Base-by-base conservation (phyloP, 2,113 vertebrate genomes). In the Otus sunia region DNA sequence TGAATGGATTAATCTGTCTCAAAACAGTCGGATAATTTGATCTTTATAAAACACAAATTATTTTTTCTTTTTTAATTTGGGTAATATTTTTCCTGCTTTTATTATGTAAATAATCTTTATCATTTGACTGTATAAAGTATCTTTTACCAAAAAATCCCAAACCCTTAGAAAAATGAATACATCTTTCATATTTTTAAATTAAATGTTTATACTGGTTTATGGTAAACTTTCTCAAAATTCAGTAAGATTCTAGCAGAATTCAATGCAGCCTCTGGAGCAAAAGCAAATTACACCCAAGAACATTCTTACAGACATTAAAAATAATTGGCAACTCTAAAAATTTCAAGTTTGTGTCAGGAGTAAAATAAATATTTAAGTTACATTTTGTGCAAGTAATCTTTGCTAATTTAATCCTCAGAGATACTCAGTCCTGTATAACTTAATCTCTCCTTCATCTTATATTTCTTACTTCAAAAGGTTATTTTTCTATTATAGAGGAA, bases 351-450 rank as follows among this genome's bases (percentile, higher is more conserved):
- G 11, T 81, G 58, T 86, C 96, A 96, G 95, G n/a, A 95, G 87
- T 80, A 96, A 90, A 94, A 92, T 79, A 98, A 95, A 96, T 96
- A 97, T 92, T 94, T 74, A 87, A 92, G 78, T 88, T 96, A 77
- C 30, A n/a, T 89, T 95, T 71, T 91, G 73, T 91, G 72, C 52
- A 68, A 97, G 45, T 53, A 80, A 20, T 71, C 25, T 66, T 87
- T 84, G 52, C 77, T 93, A 91, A 93, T 66, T 80, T 92, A 90
- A 94, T 94, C 94, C 95, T 96, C 76, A 91, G 39, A 92, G 68
- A 89, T 83, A 84, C 86, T 97, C 71, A 63, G 63, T 86, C 90
- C 83, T 86, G 67, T 95, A 81, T 86, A 90, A 90, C 82, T 96
- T 91, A 92, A 96, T 95, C 72, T 29, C 73, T 94, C 85, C 92